phyloP scores from a whole-genome alignment of 1,140 invertebrate genomes.

The Coenobita brevimanus region DNA sequence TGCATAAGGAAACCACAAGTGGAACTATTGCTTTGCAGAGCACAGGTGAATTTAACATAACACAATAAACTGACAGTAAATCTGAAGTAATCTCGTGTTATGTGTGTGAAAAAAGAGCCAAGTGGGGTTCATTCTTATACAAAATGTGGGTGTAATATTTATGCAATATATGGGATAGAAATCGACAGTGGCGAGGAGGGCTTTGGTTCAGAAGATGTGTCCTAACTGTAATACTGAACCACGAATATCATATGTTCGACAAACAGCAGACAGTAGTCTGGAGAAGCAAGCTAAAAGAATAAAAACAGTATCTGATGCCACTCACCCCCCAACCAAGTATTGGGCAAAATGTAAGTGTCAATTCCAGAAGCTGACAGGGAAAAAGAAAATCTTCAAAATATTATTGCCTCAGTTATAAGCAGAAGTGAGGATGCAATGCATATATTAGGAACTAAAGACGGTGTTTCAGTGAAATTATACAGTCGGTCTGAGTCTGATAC shows the following conservation, averaged over 20 bases:
- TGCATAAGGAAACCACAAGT: neutral
- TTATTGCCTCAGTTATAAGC: constrained; percentile 5
- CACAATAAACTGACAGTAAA: no score
- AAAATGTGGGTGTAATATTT: neutral
- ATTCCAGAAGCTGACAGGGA: no score
- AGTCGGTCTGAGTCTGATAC: no score
- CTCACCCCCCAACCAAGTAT: neutral
- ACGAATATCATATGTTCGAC: neutral
- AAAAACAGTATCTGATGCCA: constrained; percentile 9
- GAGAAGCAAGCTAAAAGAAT: constrained; percentile 1
- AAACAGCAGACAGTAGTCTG: constrained; percentile 14
- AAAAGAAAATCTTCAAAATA: constrained; percentile 19
- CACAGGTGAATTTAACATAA: no score
- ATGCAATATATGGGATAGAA: no score
- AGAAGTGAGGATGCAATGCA: constrained; percentile 16
- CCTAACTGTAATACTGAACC: neutral
- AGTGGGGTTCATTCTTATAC: neutral
- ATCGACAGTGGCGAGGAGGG: neutral
- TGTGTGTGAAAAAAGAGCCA: neutral
- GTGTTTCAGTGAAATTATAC: no score
- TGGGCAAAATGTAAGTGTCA: constrained; percentile 17
- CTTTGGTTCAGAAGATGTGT: constrained; percentile 13
- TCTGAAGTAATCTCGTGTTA: no score
- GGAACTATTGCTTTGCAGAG: constrained; percentile 12
- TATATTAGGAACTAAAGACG: no score